These are phyloP conservation scores for Fulica atra DNA, from an alignment of 2,113 vertebrate genomes.

Conservation along the genomic window DNA sequence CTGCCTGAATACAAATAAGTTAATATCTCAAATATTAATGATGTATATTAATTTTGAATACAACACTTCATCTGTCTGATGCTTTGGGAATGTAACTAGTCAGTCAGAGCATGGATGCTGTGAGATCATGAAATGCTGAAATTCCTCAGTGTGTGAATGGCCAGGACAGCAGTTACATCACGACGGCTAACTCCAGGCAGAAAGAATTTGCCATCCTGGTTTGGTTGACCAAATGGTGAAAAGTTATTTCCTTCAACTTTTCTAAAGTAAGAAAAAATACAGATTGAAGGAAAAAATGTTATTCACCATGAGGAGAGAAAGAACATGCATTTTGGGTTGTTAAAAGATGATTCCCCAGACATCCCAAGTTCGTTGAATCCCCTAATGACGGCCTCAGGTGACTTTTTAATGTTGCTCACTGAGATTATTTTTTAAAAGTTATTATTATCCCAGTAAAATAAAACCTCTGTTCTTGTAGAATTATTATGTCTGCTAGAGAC, in stretches of 20 bases:
- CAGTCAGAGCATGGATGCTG: background rate
- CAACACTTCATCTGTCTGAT: background rate
- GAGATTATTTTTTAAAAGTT: background rate
- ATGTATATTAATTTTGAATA: background rate
- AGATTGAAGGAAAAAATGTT: background rate
- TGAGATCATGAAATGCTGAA: background rate
- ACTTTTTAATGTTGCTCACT: background rate
- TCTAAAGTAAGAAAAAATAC: background rate
- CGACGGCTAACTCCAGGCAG: background rate
- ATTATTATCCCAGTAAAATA: background rate
- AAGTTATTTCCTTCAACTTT: background rate
- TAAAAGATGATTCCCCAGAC: background rate
- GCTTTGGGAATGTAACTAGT: background rate
- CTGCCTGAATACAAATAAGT: background rate
- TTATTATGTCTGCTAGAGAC: background rate
- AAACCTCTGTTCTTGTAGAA: background rate
- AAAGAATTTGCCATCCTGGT: background rate
- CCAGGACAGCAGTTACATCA: background rate
- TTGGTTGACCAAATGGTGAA: background rate
- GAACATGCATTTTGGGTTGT: background rate
- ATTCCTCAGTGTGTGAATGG: background rate
- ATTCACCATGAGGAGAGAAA: background rate
- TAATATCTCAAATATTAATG: constrained; percentile 33
- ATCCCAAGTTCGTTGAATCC: background rate
- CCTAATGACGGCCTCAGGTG: background rate